Evolutionary conservation across 2,888 invertebrate species (phyloP).

Genomic region (Periphyllus acericola): DNA sequence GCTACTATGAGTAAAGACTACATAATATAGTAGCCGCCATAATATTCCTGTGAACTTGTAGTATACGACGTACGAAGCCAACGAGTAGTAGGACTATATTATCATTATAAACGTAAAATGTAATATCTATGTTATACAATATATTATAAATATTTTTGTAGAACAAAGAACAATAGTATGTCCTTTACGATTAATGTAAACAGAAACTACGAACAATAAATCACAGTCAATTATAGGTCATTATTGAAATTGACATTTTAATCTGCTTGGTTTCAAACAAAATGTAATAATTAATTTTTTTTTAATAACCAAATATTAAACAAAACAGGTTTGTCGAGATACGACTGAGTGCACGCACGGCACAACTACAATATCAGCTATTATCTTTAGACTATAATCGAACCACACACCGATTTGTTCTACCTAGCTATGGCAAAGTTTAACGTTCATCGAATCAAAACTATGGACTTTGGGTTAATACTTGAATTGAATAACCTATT

Average conservation of each 20-base stretch:
- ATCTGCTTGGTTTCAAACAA: neutral
- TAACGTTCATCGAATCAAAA: neutral
- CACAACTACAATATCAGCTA: neutral
- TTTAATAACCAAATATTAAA: neutral
- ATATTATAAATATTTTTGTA: neutral
- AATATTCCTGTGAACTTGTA: no score
- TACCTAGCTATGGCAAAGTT: neutral
- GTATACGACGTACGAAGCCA: no score
- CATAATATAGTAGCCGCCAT: no score
- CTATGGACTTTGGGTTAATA: neutral
- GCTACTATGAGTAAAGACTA: no score
- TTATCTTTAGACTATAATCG: neutral
- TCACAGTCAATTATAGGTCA: neutral
- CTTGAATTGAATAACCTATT: no score
- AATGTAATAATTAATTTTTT: neutral
- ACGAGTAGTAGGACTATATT: neutral
- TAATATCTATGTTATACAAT: neutral
- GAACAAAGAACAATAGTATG: no score
- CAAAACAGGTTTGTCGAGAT: neutral
- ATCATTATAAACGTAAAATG: no score
- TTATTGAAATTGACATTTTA: neutral
- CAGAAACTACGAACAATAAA: no score
- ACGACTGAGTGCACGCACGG: neutral
- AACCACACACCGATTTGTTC: no score
- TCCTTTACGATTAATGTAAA: no score